Evolutionary conservation across 2,113 vertebrate genomes (phyloP), one percentile per base, ranked within the genome.

Genomic region (Grammomys surdaster): DNA sequence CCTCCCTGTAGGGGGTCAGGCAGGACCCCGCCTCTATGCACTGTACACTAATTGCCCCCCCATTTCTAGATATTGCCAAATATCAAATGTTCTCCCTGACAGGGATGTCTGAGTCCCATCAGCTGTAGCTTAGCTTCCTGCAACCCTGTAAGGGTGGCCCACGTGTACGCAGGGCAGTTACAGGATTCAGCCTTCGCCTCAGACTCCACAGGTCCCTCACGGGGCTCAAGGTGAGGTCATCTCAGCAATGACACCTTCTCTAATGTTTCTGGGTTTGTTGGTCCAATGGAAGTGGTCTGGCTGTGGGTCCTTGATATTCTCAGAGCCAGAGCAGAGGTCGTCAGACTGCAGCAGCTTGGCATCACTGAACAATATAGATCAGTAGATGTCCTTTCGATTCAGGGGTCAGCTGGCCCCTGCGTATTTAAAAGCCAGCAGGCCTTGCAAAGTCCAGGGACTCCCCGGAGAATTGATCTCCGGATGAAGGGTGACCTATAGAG

Each of bases 351-450:
- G 70, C 14, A 3, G 12, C 26, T 0, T 4, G 13, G 12, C 33
- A n/a, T 31, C 40, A 17, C 72, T 0, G 24, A 7, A 12, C 2
- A 28, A 17, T 1, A 4, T 3, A 11, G 51, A 24, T 12, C 0
- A 1, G 2, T 0, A 3, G 36, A 20, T 36, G 69, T 17, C 46
- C 40, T n/a, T 76, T 43, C 36, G 40, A 43, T 46, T 75, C 11
- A 36, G 70, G n/a, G 16, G 48, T 48, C 69, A 63, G 28, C 5
- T 0, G 63, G 17, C 60, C 69, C 56, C 90, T 33, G 67, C 8
- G 4, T 69, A 51, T 80, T 78, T 58, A 43, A 84, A 28, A 63
- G n/a, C n/a, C 19, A 58, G 3, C 77, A 20, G 28, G 31, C 4
- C 7, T 5, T 24, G 14, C 26, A 54, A 58, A 24, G 60, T 43